Evolutionary conservation across 2,888 invertebrate species (phyloP), one percentile per base, ranked within the genome.

Genomic region (Bursaphelenchus okinawaensis): DNA sequence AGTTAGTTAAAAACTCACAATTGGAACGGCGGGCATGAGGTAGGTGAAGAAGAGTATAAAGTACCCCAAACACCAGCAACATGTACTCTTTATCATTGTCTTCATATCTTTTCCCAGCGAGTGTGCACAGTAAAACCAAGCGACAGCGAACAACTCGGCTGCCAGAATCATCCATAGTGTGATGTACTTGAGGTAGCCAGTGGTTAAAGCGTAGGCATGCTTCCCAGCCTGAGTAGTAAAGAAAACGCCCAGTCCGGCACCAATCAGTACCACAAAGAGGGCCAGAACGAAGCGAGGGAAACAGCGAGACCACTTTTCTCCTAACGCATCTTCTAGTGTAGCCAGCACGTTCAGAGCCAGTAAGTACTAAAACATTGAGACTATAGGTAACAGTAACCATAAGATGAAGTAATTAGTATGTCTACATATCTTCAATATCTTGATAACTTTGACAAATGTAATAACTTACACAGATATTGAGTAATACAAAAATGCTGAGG

Each of bases 51-150:
- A 71, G 22, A 79, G 73, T 54, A 82, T 62, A 55, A 74, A 68
- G 77, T 74, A 77, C 24, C 82, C 82, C 59, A 77, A 66, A 55
- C 76, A 77, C 71, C 82, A 81, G 68, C 80, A 80, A 62, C 76
- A 79, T 20, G 66, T 64, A 8, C 65, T 60, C 20, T 55, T 58
- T 62, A 82, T 67, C 77, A 83, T 80, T 7, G 71, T 55, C 55
- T 74, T 73, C 19, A 82, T 70, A 64, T 82, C 82, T 22, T 69
- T 73, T 52, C 82, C 82, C 56, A 82, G 74, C 19, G 74, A 69
- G 67, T 82, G 80, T 12, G 77, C 81, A 58, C 82, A 83, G 66
- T 82, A 82, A 63, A 82, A 76, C 81, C 81, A 82, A 8, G 76
- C 72, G 27, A 79, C 73, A 40, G 80, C 79, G 24, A 82, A 67